Conservation (phyloP, 2,888 invertebrate species). For the Drosophila algonquin region DNA sequence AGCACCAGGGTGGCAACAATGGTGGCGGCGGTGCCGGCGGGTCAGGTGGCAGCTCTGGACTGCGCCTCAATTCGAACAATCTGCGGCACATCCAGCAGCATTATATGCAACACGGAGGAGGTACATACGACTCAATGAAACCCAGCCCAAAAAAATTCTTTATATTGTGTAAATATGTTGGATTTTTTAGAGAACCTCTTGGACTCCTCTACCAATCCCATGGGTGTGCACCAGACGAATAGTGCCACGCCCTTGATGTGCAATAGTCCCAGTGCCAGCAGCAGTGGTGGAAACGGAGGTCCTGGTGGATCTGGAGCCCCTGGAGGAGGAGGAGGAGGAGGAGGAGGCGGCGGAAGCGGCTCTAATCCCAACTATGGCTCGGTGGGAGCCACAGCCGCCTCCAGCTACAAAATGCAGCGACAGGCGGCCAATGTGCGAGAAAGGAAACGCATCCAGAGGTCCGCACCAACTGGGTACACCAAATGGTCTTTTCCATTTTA, state of each 20-base stretch:
- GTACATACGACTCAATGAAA: constrained; percentile 48
- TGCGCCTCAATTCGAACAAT: constrained; percentile 80
- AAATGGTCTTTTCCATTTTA: constrained; percentile 81
- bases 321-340: constrained; percentile 9
- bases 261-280: constrained; percentile 77
- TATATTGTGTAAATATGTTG: background rate
- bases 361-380: constrained; percentile 53
- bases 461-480: constrained; percentile 92
- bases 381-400: constrained; percentile 52
- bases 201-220: constrained; percentile 78
- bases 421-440: constrained; percentile 98
- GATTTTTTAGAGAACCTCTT: constrained; percentile 69
- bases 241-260: constrained; percentile 69
- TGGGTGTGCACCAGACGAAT: constrained; percentile 59
- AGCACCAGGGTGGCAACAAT: constrained; percentile 81
- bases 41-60: constrained; percentile 40
- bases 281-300: constrained; percentile 57
- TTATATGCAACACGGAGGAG: constrained; percentile 82
- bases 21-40: constrained; percentile 47
- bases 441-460: constrained; percentile 99
- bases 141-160: too few relatives aligned
- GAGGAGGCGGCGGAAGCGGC: constrained; percentile 20
- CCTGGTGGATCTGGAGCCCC: constrained; percentile 38
- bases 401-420: constrained; percentile 90
- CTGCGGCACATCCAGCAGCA: constrained; percentile 84